Conservation (phyloP, 2,797 vertebrate species). For the Smutsia gigantea region DNA sequence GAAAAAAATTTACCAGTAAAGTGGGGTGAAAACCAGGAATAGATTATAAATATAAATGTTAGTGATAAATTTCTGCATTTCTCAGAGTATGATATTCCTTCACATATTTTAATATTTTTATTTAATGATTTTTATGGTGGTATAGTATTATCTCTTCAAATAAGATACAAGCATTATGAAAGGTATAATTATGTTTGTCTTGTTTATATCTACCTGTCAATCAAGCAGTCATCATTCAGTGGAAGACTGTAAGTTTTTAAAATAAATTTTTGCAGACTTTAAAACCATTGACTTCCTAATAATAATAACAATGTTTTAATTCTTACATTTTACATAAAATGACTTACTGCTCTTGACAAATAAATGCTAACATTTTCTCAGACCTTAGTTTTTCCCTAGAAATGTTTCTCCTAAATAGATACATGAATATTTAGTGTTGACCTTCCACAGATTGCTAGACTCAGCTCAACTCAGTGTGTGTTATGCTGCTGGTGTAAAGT, state of each 20-base stretch:
- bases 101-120: constrained; percentile 38
- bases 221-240: neutral
- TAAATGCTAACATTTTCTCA: neutral
- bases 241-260: constrained; percentile 44
- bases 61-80: constrained; percentile 11
- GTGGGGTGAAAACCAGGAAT: neutral
- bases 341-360: constrained; percentile 37
- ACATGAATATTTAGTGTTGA: neutral
- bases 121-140: constrained; percentile 3
- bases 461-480: neutral
- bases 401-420: neutral
- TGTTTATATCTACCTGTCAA: neutral
- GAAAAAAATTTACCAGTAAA: constrained; percentile 37
- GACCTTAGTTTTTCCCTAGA: neutral
- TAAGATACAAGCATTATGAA: constrained; percentile 59
- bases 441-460: neutral
- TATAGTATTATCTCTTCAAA: constrained; percentile 18
- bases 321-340: constrained; percentile 47
- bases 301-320: neutral
- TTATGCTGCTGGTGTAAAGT: neutral
- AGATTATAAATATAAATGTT: constrained; percentile 28
- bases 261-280: constrained; percentile 29
- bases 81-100: constrained; percentile 17
- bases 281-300: neutral
- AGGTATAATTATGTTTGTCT: neutral